Conservation (phyloP, 2,797 vertebrate species). For the Lindbergichthys nudifrons region DNA sequence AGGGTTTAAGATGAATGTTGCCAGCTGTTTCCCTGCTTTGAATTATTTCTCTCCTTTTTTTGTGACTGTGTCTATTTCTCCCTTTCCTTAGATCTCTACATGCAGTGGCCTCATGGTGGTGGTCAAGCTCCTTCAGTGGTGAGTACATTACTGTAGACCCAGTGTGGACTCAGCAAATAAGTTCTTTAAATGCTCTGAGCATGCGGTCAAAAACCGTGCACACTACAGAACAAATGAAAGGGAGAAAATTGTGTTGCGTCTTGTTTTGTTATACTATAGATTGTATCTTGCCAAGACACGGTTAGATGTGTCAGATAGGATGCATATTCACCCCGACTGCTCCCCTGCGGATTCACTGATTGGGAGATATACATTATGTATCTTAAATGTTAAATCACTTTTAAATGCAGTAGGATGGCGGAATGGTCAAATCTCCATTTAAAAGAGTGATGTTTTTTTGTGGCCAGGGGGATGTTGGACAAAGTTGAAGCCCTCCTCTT, state of each 20-base stretch:
- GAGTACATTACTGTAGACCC: slow-evolving; percentile 30
- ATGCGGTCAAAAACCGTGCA: slow-evolving; percentile 11
- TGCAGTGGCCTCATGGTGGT: slow-evolving; percentile 68
- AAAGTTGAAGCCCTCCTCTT: slow-evolving; percentile 76
- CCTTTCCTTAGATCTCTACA: slow-evolving; percentile 36
- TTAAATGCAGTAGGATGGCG: slow-evolving; percentile 71
- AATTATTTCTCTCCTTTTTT: slow-evolving; percentile 38
- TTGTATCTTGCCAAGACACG: slow-evolving; percentile 63
- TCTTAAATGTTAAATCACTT: slow-evolving; percentile 74
- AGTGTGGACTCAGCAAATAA: slow-evolving; percentile 31
- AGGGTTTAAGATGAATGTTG: slow-evolving; percentile 77
- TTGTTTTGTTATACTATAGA: slow-evolving; percentile 49
- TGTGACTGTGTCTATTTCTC: slow-evolving; percentile 36
- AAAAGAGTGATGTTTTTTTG: slow-evolving; percentile 78
- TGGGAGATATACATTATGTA: slow-evolving; percentile 67
- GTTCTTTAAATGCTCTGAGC: slow-evolving; percentile 43
- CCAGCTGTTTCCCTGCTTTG: slow-evolving; percentile 73
- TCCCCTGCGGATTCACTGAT: slow-evolving; percentile 62
- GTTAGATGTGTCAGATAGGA: slow-evolving; percentile 74
- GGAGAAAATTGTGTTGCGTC: slow-evolving; percentile 35
- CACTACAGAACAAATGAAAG: slow-evolving; percentile 29
- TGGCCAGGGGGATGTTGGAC: slow-evolving; percentile 77
- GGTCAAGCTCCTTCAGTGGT: slow-evolving; percentile 65
- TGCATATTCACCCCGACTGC: slow-evolving; percentile 51
- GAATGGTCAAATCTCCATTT: slow-evolving; percentile 83